Evolutionary conservation across 2,888 invertebrate species (phyloP).

Genomic region (Calliopum simillimum): DNA sequence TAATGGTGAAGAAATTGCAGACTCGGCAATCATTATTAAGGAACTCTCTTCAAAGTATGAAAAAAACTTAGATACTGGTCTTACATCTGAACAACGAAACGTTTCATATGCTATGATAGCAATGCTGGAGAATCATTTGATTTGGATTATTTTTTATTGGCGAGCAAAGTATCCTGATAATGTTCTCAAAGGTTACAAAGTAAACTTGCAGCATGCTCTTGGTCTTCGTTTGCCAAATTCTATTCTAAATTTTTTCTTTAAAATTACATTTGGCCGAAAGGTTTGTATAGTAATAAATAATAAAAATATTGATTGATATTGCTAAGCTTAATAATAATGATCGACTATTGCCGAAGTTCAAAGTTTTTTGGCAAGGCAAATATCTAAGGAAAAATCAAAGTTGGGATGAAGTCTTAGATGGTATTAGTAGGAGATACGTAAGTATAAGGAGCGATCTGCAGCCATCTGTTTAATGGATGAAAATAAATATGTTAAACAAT

Average conservation of each 20-base stretch:
- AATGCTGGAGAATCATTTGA: constrained; percentile 94
- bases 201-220: constrained; percentile 88
- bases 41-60: constrained; percentile 85
- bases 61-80: constrained; percentile 84
- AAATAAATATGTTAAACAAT: too few species aligned
- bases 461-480: too few species aligned
- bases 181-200: constrained; percentile 90
- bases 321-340: too few species aligned
- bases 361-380: too few species aligned
- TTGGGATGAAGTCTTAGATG: too few species aligned
- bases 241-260: constrained; percentile 90
- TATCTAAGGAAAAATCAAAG: too few species aligned
- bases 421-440: too few species aligned
- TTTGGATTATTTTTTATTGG: constrained; percentile 93
- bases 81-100: constrained; percentile 87
- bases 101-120: constrained; percentile 92
- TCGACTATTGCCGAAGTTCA: too few species aligned
- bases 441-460: too few species aligned
- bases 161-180: constrained; percentile 91
- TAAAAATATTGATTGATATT: constrained; percentile 2
- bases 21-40: constrained; percentile 90
- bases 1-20: constrained; percentile 94
- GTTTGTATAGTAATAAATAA: constrained; percentile 65
- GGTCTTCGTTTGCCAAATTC: constrained; percentile 89
- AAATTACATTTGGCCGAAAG: constrained; percentile 87